Evolutionary conservation across 2,113 vertebrate species (phyloP).

Genomic region (Pterophyllum scalare): DNA sequence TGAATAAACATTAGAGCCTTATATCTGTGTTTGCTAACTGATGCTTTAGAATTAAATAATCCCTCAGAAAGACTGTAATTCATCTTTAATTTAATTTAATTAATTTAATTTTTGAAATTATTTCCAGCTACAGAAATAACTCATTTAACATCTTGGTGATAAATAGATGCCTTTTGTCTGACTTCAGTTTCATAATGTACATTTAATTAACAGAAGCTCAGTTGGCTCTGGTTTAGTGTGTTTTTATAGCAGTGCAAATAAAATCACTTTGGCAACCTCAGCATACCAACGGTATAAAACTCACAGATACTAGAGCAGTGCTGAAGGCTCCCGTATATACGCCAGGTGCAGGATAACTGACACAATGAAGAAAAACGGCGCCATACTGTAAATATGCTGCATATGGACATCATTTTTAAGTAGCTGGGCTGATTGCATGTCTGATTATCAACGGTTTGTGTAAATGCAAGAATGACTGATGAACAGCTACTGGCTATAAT

Average conservation of each 20-base stretch:
- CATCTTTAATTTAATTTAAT: not conserved
- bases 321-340: not conserved
- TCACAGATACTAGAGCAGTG: not conserved
- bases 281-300: not conserved
- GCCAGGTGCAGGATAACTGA: not conserved
- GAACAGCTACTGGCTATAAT: not conserved
- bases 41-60: conserved; percentile 5
- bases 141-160: not conserved
- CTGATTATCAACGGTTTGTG: too few relatives aligned
- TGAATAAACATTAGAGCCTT: not conserved
- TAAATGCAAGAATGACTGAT: too few relatives aligned
- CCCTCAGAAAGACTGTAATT: not conserved
- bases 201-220: conserved; percentile 10
- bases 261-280: not conserved
- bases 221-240: not conserved
- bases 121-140: not conserved
- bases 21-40: not conserved
- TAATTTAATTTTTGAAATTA: not conserved
- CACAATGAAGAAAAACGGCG: not conserved
- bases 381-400: not conserved
- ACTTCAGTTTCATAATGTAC: not conserved
- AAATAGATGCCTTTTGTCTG: not conserved
- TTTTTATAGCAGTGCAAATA: not conserved
- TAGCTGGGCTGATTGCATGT: not conserved
- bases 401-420: not conserved